Percentiles rank a stretch among this genome's conserved stretches.
Conservation (phyloP, 2,113 vertebrate species). For the Cavia porcellus region DNA sequence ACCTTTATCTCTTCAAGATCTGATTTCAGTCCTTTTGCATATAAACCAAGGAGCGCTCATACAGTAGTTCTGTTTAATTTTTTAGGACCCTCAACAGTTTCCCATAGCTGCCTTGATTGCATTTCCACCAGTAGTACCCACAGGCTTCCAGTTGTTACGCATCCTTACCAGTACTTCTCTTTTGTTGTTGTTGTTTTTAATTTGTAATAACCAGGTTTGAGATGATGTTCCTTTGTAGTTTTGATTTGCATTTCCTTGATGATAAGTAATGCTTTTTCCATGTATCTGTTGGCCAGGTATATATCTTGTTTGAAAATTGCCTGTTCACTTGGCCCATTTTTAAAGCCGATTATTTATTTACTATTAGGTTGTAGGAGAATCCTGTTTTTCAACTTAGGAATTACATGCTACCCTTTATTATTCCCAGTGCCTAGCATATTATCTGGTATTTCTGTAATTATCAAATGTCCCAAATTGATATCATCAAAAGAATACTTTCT, state of each 20-base stretch:
- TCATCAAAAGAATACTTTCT: not conserved
- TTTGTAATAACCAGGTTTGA: not conserved
- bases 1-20: not conserved
- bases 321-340: not conserved
- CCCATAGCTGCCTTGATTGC: not conserved
- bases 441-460: not conserved
- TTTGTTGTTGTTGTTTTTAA: not conserved
- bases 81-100: not conserved
- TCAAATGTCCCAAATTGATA: not conserved
- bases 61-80: not conserved
- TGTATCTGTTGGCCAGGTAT: not conserved
- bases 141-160: not conserved
- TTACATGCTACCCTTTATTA: constrained; percentile 26
- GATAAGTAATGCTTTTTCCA: not conserved
- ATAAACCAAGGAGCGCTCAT: not conserved
- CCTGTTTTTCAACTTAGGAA: constrained; percentile 6
- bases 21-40: not conserved
- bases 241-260: not conserved
- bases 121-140: not conserved
- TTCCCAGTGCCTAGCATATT: not conserved
- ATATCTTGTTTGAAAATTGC: not conserved
- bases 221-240: not conserved
- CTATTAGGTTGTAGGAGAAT: not conserved
- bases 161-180: not conserved
- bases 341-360: not conserved